A percentile compares a stretch with the other conserved stretches of the same genome.
Conservation (phyloP, 2,113 vertebrate genomes). For the Agelaius tricolor region DNA sequence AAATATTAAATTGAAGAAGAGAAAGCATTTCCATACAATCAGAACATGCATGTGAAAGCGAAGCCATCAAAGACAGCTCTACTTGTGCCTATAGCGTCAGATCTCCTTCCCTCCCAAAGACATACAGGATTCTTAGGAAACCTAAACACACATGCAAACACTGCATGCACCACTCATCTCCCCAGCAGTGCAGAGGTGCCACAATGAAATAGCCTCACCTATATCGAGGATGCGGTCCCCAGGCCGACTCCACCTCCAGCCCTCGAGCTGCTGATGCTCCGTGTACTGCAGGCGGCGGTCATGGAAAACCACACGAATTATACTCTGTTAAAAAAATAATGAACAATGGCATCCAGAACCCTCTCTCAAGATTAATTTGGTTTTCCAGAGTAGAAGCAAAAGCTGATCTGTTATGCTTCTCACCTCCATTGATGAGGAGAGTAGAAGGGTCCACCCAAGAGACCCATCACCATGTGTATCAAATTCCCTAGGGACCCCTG, state of each 20-base stretch:
- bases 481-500: not conserved
- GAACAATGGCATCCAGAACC: not conserved
- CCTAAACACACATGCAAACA: not conserved
- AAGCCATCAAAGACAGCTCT: not conserved
- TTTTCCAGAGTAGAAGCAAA: constrained; percentile 28
- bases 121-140: not conserved
- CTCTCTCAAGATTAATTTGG: not conserved
- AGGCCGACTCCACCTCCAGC: constrained; percentile 94
- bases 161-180: not conserved
- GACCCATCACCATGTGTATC: not conserved
- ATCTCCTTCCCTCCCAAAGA: not conserved
- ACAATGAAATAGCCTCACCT: constrained; percentile 75
- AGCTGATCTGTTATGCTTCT: constrained; percentile 2
- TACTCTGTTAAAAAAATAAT: constrained; percentile 81
- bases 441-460: constrained; percentile 5
- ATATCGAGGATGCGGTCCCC: constrained; percentile 93
- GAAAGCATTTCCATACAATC: constrained; percentile 43
- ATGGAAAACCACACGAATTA: constrained; percentile 92
- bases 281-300: constrained; percentile 92
- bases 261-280: constrained; percentile 93
- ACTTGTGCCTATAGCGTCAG: not conserved
- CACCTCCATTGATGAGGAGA: not conserved
- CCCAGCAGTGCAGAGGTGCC: not conserved
- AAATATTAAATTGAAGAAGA: constrained; percentile 71
- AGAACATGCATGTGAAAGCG: constrained; percentile 28